Evolutionary conservation across 2,797 vertebrate genomes (phyloP).

Genomic region (Ambastaia sidthimunki): DNA sequence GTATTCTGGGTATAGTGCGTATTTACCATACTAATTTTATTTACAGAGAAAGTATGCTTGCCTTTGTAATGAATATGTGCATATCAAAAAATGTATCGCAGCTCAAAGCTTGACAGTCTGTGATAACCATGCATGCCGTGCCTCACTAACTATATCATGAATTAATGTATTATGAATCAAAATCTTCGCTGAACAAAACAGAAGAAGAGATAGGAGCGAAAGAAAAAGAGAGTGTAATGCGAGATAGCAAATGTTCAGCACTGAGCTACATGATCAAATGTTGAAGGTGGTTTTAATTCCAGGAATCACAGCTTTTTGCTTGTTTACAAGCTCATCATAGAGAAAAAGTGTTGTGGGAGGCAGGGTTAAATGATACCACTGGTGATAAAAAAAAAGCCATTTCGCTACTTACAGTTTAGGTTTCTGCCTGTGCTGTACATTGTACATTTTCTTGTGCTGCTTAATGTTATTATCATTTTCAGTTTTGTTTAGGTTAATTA

Average conservation of each 20-base stretch:
- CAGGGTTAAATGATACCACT: constrained; percentile 19
- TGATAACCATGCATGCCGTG: background rate
- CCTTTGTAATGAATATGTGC: constrained; percentile 14
- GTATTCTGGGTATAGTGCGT: background rate
- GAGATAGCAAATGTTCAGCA: constrained; percentile 65
- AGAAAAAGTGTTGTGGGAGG: constrained; percentile 57
- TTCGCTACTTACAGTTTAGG: no score
- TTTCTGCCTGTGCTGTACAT: no score
- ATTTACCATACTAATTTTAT: constrained; percentile 13
- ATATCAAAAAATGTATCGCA: background rate
- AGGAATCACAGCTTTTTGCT: constrained; percentile 75
- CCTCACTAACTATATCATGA: background rate
- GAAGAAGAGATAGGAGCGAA: constrained; percentile 5
- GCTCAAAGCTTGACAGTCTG: background rate
- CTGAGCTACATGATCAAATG: constrained; percentile 74
- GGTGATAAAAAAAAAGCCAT: constrained; percentile 52
- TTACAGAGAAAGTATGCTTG: constrained; percentile 4
- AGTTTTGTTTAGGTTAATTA: no score
- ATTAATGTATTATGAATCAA: background rate
- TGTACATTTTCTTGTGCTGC: no score
- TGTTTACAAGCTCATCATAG: constrained; percentile 76
- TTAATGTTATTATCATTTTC: no score
- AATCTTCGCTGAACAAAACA: constrained; percentile 5
- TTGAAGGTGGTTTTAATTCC: constrained; percentile 77
- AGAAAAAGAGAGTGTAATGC: constrained; percentile 66